A percentile compares a stretch with the other conserved stretches of the same genome.
phyloP scores from a whole-genome alignment of 2,113 vertebrate species.

The Atlantisia rogersi region DNA sequence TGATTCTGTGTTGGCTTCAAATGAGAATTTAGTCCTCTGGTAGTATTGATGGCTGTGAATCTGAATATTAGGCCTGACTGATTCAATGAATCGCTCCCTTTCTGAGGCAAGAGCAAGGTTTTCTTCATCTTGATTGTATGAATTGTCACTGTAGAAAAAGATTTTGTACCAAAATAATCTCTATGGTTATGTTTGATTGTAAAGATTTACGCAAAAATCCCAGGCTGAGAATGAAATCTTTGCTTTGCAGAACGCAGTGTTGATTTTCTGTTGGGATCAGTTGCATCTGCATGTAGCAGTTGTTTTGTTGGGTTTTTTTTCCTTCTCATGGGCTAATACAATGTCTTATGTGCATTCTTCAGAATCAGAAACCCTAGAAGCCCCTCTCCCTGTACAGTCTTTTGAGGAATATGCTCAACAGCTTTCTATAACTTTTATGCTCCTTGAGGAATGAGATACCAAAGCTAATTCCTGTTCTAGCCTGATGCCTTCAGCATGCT shows the following conservation, averaged over 20 bases:
- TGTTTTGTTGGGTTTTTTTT: background rate
- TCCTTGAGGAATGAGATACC: background rate
- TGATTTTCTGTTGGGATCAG: background rate
- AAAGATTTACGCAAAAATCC: background rate
- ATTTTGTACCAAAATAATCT: background rate
- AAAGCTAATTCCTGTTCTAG: background rate
- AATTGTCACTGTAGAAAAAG: background rate
- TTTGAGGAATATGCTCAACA: background rate
- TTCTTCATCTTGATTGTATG: background rate
- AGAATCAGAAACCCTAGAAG: background rate
- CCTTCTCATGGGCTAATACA: background rate
- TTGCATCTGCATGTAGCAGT: rapidly evolving
- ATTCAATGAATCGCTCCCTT: background rate
- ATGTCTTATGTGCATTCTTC: background rate
- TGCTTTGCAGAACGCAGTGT: background rate
- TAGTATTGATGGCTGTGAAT: rapidly evolving
- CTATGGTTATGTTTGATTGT: background rate
- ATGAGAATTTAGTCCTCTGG: background rate
- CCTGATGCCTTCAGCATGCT: background rate
- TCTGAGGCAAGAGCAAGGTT: background rate
- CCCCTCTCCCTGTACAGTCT: background rate
- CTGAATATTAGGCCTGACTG: background rate
- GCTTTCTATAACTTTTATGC: background rate
- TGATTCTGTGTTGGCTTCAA: background rate
- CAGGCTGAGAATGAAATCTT: background rate